A percentile compares a stretch with the other conserved stretches of the same genome.
phyloP scores from a whole-genome alignment of 92 coral and sea anemone genomes.

The Scolanthus callimorphus region DNA sequence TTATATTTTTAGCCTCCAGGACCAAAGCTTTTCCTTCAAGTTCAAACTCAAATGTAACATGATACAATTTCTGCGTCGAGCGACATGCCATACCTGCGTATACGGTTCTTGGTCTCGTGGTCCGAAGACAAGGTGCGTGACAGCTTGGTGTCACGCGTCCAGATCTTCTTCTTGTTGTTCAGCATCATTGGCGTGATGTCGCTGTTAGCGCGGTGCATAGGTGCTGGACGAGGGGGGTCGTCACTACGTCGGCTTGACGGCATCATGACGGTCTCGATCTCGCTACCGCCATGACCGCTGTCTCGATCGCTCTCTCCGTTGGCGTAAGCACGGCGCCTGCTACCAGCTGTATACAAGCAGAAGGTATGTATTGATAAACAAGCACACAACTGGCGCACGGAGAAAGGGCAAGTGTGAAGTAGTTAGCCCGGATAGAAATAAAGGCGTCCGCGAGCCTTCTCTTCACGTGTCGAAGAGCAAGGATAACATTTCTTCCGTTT shows the following conservation, averaged over 20 bases:
- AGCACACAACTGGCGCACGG: too few relatives aligned
- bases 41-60: not conserved
- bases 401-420: too few relatives aligned
- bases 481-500: too few relatives aligned
- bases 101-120: slow-evolving; percentile 11
- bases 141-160: slow-evolving; percentile 10
- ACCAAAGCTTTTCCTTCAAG: too few relatives aligned
- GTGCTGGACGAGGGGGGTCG: slow-evolving; percentile 18
- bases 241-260: slow-evolving; percentile 30
- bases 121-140: slow-evolving; percentile 26
- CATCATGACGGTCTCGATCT: slow-evolving; percentile 86
- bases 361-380: too few relatives aligned
- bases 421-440: too few relatives aligned
- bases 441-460: too few relatives aligned
- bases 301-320: slow-evolving; percentile 80
- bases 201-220: slow-evolving; percentile 74
- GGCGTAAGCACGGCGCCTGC: not conserved
- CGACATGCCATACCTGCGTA: slow-evolving; percentile 1
- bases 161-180: slow-evolving; percentile 11
- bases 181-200: slow-evolving; percentile 39
- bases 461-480: too few relatives aligned
- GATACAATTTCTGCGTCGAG: not conserved
- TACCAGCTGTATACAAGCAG: too few relatives aligned
- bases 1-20: too few relatives aligned
- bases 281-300: slow-evolving; percentile 92